These are phyloP conservation scores for Ptilonorhynchus violaceus DNA, from an alignment of 2,113 vertebrate species.

Conservation along the genomic window DNA sequence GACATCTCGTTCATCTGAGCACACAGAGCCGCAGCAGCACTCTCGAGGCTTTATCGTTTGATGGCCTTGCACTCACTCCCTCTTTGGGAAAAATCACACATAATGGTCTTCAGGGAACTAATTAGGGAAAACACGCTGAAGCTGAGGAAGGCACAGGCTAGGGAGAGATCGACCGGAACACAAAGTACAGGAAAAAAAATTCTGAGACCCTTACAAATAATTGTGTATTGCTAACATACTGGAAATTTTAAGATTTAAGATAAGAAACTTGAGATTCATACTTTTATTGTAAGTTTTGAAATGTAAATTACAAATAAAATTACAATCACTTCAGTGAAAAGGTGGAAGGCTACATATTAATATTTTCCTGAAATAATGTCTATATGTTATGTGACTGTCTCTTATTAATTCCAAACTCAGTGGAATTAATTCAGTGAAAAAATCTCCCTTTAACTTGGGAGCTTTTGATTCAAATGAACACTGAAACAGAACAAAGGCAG, in stretches of 20 bases:
- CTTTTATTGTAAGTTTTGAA: not conserved
- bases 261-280: not conserved
- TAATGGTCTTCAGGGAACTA: not conserved
- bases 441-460: not conserved
- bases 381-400: not conserved
- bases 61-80: not conserved
- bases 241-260: not conserved
- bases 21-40: not conserved
- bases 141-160: not conserved
- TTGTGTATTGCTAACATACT: not conserved
- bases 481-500: not conserved
- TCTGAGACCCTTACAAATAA: not conserved
- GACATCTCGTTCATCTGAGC: rapidly evolving
- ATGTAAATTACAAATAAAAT: not conserved
- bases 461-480: not conserved
- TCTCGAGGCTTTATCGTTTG: rapidly evolving
- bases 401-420: not conserved
- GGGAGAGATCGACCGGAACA: rapidly evolving
- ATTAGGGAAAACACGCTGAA: not conserved
- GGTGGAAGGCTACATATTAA: not conserved
- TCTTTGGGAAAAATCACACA: not conserved
- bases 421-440: not conserved
- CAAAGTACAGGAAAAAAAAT: not conserved
- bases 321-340: not conserved
- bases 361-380: not conserved